phyloP scores from a whole-genome alignment of 2,888 invertebrate species.

The Caenorhabditis sp. region DNA sequence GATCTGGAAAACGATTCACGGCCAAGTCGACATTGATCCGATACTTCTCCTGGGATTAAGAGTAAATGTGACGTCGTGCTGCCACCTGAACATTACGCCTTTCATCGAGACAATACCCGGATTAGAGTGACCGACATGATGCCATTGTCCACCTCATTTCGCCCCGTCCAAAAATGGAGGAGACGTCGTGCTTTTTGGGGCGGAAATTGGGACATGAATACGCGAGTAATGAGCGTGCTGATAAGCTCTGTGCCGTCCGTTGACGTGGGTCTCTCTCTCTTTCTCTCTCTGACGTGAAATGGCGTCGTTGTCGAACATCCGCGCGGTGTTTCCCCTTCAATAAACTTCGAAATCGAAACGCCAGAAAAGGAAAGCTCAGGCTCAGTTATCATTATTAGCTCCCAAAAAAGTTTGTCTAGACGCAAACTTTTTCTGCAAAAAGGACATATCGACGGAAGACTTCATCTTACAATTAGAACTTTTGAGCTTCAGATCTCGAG shows the following conservation, averaged over 20 bases:
- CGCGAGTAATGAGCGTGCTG: slow-evolving; percentile 54
- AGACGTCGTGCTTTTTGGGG: slow-evolving; percentile 46
- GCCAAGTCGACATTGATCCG: background rate
- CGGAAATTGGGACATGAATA: slow-evolving; percentile 52
- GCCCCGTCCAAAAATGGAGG: slow-evolving; percentile 22
- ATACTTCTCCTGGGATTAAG: background rate
- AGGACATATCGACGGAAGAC: too few species aligned
- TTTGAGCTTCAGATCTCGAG: background rate
- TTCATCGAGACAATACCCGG: slow-evolving; percentile 33
- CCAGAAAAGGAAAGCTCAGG: too few species aligned
- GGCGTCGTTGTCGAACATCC: slow-evolving; percentile 13
- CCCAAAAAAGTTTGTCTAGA: slow-evolving; percentile 32
- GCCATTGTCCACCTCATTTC: slow-evolving; percentile 27
- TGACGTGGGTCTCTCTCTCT: slow-evolving; percentile 51
- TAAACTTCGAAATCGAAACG: too few species aligned
- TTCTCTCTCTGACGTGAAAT: slow-evolving; percentile 49
- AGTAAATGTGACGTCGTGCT: slow-evolving; percentile 13
- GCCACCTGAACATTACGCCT: slow-evolving; percentile 15
- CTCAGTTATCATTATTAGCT: too few species aligned
- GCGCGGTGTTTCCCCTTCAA: slow-evolving; percentile 9
- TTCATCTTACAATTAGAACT: too few species aligned
- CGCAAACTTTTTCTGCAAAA: slow-evolving; percentile 5
- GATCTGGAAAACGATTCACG: background rate
- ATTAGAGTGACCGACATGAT: slow-evolving; percentile 56
- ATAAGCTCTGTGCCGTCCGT: slow-evolving; percentile 27